Evolutionary conservation across 2,113 vertebrate species (phyloP).

Genomic region (Bathybates hornii): DNA sequence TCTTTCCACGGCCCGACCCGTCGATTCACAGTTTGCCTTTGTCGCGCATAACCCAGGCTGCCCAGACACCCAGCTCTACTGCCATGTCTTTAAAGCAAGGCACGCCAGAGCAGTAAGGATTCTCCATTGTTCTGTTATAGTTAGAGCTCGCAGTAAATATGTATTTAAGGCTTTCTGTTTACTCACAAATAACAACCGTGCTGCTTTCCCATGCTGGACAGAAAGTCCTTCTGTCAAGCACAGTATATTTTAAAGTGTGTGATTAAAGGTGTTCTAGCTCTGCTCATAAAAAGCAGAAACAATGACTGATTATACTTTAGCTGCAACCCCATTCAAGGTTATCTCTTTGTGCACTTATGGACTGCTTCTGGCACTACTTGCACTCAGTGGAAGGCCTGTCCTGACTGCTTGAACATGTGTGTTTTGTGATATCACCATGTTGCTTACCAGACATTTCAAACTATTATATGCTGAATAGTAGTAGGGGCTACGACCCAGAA

Average conservation of each 20-base stretch:
- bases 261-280: neutral
- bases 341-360: neutral
- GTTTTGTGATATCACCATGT: neutral
- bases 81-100: constrained; percentile 86
- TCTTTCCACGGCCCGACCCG: constrained; percentile 77
- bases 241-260: neutral
- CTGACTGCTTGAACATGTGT: neutral
- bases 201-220: neutral
- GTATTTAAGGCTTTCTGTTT: neutral
- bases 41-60: constrained; percentile 84
- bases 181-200: neutral
- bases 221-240: neutral
- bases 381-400: neutral
- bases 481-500: fast-evolving
- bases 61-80: constrained; percentile 77
- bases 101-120: constrained; percentile 72
- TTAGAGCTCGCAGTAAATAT: neutral
- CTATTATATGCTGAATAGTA: fast-evolving
- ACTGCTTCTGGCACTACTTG: neutral
- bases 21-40: constrained; percentile 84
- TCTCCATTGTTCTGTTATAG: neutral
- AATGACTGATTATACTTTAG: neutral
- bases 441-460: neutral
- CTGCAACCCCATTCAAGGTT: neutral
- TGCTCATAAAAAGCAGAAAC: neutral